Evolutionary conservation across 2,113 vertebrate genomes (phyloP), one percentile per base, ranked within the genome.

Genomic region (Eulacestoma nigropectus): DNA sequence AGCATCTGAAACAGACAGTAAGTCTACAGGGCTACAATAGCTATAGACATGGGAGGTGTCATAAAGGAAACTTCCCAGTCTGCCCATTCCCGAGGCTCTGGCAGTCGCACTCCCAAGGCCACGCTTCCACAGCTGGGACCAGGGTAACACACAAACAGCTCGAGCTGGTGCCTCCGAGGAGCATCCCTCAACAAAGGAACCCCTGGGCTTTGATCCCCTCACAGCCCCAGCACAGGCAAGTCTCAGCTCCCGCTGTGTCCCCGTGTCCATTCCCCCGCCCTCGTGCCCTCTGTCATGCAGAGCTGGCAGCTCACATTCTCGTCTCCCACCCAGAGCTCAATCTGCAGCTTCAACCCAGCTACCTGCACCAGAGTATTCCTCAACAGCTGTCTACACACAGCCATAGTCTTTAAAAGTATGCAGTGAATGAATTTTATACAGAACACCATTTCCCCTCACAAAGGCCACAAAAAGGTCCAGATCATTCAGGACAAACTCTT

Each of bases 231-330:
- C 1, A 2, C 3, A 10, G 84, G 23, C 6, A 8, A 5, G n/a
- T 12, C 41, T 11, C 9, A 1, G 49, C 26, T 42, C 21, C 57
- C 6, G 50, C 67, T 6, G 26, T 23, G 59, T 19, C 37, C 78
- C 44, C 1, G 52, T 9, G 50, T 1, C 59, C 67, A 3, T 7
- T 2, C 32, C 56, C 65, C 17, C 1, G 16, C 20, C 15, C n/a
- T 57, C 10, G 7, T 1, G 35, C 55, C 56, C 64, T 7, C 2
- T 5, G 52, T 0, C 30, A 1, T 1, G 9, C 8, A 7, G 19
- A 4, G 32, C 23, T 3, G 59, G 44, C 52, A 16, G 52, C 33
- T 39, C 52, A 7, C 5, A 4, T 57, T 27, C 44, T 9, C 44
- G 33, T 6, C 35, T 30, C 32, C 57, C 50, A 7, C 11, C 19